A percentile compares a stretch with the other conserved stretches of the same genome.
phyloP scores from a whole-genome alignment of 2,888 invertebrate genomes.

The Clostera curtula region DNA sequence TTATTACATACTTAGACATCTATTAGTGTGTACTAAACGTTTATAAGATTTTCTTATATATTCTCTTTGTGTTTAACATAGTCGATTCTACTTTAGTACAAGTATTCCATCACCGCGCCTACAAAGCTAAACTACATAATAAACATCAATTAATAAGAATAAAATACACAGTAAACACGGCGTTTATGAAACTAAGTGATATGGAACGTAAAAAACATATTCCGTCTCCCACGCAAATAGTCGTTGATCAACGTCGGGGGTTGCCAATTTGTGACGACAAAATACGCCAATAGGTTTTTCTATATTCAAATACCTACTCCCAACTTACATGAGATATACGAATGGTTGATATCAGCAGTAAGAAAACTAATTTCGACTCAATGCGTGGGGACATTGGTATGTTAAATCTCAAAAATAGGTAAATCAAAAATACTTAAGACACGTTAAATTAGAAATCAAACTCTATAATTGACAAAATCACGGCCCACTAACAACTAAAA shows the following conservation, averaged over 20 bases:
- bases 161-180: constrained; percentile 42
- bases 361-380: no score
- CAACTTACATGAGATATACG: no score
- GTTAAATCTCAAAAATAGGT: constrained; percentile 40
- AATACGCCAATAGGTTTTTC: no score
- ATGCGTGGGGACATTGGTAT: no score
- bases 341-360: no score
- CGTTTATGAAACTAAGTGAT: constrained; percentile 47
- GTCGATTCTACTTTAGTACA: constrained; percentile 51
- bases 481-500: constrained; percentile 45
- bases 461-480: constrained; percentile 62
- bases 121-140: constrained; percentile 47
- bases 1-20: constrained; percentile 44
- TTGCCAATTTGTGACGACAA: no score
- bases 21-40: constrained; percentile 56
- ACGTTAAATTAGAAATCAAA: constrained; percentile 29
- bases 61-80: constrained; percentile 43
- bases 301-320: no score
- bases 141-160: constrained; percentile 41
- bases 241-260: no score
- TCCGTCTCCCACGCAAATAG: no score
- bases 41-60: constrained; percentile 51
- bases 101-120: constrained; percentile 60
- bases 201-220: constrained; percentile 55
- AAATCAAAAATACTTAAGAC: constrained; percentile 34